Conservation (phyloP, 2,113 vertebrate species). For the Anser brachyrhynchus region DNA sequence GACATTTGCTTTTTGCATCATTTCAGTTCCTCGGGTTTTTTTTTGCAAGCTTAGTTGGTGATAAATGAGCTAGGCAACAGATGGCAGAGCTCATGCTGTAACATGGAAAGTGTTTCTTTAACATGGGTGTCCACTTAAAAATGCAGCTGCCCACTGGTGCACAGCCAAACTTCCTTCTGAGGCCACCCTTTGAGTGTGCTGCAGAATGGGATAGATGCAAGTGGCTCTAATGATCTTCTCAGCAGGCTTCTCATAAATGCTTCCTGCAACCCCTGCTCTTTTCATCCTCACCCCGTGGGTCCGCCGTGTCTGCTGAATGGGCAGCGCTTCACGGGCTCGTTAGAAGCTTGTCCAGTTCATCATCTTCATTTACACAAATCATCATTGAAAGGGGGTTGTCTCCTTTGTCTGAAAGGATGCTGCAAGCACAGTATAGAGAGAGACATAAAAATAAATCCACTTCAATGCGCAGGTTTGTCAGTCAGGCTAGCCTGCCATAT, state of each 20-base stretch:
- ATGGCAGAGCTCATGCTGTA: slow-evolving; percentile 22
- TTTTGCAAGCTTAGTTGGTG: background rate
- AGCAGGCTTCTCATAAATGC: background rate
- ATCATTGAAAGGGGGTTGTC: background rate
- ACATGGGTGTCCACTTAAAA: slow-evolving; percentile 30
- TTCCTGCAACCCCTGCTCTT: background rate
- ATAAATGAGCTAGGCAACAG: slow-evolving; percentile 50
- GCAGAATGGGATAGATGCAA: background rate
- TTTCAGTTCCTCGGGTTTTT: background rate
- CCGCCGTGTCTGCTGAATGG: background rate
- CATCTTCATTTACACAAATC: background rate
- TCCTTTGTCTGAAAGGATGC: background rate
- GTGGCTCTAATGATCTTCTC: background rate
- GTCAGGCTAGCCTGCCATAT: background rate
- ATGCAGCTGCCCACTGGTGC: background rate
- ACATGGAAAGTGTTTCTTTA: slow-evolving; percentile 7
- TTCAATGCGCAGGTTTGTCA: background rate
- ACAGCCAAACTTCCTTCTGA: background rate
- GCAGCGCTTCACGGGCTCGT: background rate
- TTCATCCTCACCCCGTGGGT: background rate
- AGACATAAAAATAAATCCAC: background rate
- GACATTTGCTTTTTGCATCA: background rate
- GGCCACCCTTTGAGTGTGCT: background rate
- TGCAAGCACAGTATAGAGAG: background rate
- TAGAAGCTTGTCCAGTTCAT: background rate